Base-by-base conservation (phyloP, 64 coral and sea anemone genomes). In the Acropora yongei region DNA sequence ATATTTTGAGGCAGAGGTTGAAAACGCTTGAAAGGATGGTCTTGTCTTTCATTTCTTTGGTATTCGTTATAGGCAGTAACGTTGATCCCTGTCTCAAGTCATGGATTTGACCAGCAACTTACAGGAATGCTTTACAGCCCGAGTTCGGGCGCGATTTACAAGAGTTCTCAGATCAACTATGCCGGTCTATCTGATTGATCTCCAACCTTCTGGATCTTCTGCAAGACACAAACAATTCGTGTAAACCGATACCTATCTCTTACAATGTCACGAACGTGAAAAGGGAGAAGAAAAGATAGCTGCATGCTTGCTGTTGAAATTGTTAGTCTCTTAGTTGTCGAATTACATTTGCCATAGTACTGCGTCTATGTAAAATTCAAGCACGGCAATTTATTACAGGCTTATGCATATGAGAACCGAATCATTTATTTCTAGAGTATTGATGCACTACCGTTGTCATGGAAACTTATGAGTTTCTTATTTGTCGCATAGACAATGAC, bases 181-280 rank as follows among this genome's bases (percentile, higher is more conserved):
- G 60, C 50, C 18, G 60, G 1, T 67, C 43, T 85, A 85, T 72
- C 82, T 43, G 69, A 85, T 85, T 12, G 82, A 69, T 30, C 82
- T 85, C 82, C 82, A 85, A 12, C 82, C 82, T 20, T 85, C 82
- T 11, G 82, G 82, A 7, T 85, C 41, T 44, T 85, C 82, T 85
- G 6, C 63, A 39, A 14, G 39, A 50, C 8, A 7, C 44, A 85
- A 30, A 30, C 30, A 30, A 30, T 30, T 30, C 30, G 30, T 30
- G 30, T 30, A 30, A 30, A 30, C 30, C 30, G 30, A 30, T 30
- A 30, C 30, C 30, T 30, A 30, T 30, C 30, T 30, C 30, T 30
- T 30, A 30, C 30, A 30, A 30, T 30, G 30, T 30, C 30, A 30
- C 30, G 30, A 30, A 30, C 30, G 30, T 30, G 30, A 30, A 30